Evolutionary conservation across 2,888 invertebrate genomes (phyloP).

Genomic region (Azorinus chamasolen): DNA sequence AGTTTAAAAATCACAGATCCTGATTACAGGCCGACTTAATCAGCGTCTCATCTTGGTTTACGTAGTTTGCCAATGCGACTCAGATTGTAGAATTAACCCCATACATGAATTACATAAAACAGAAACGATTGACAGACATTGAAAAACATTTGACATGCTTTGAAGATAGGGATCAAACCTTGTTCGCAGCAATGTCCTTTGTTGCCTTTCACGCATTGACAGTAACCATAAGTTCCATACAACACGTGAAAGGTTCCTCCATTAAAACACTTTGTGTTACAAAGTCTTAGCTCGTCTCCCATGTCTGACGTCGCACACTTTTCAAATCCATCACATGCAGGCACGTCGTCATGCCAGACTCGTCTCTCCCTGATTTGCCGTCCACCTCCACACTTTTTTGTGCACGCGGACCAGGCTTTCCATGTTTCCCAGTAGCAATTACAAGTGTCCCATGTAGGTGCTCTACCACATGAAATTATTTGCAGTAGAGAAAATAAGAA

Average conservation of each 20-base stretch:
- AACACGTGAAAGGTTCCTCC: conserved; percentile 2
- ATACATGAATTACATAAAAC: too few relatives aligned
- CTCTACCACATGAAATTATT: neutral
- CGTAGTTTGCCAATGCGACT: too few relatives aligned
- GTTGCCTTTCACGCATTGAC: conserved; percentile 4
- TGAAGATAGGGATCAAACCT: too few relatives aligned
- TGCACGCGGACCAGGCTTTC: conserved; percentile 8
- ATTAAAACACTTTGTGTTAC: conserved; percentile 11
- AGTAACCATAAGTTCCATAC: neutral
- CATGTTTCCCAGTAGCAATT: conserved; percentile 3
- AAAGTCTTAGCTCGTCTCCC: neutral
- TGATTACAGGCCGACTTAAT: too few relatives aligned
- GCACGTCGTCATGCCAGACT: neutral
- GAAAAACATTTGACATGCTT: too few relatives aligned
- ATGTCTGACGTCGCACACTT: neutral
- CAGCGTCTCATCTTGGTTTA: too few relatives aligned
- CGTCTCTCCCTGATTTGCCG: neutral
- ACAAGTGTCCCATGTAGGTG: conserved; percentile 10
- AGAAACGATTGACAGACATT: too few relatives aligned
- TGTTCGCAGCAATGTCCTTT: conserved; percentile 9
- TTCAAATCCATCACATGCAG: conserved; percentile 3
- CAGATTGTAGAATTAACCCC: too few relatives aligned
- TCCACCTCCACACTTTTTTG: conserved; percentile 9
- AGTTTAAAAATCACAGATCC: too few relatives aligned
- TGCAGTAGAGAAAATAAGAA: too few relatives aligned